Evolutionary conservation across 2,888 invertebrate genomes (phyloP).

Genomic region (Tipula helvola): DNA sequence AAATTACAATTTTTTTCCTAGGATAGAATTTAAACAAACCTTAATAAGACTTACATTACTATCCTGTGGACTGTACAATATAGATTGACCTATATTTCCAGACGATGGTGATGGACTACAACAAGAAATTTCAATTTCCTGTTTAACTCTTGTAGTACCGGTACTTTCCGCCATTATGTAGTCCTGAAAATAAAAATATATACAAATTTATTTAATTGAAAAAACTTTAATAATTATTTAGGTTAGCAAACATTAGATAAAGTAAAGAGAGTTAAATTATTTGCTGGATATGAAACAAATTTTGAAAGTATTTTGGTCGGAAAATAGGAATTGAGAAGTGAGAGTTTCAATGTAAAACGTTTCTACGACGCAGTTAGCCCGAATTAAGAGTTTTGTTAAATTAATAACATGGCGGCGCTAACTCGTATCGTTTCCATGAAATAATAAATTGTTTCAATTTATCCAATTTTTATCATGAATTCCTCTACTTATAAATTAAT

Average conservation of each 20-base stretch:
- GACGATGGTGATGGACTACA: conserved; percentile 21
- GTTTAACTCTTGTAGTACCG: conserved; percentile 17
- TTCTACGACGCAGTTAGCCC: neutral
- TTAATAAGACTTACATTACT: neutral
- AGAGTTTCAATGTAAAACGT: neutral
- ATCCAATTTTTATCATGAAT: no score
- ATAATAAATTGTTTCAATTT: no score
- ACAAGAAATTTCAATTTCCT: conserved; percentile 20
- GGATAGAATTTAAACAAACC: neutral
- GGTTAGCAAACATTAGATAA: no score
- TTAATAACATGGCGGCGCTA: no score
- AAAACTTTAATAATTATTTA: no score
- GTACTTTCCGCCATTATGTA: conserved; percentile 19
- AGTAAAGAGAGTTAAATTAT: no score
- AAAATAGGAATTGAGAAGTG: neutral
- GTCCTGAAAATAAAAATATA: conserved; percentile 15
- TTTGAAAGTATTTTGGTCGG: neutral
- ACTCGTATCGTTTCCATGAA: no score
- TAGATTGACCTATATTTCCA: conserved; percentile 17
- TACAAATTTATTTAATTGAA: no score
- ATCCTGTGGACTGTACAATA: conserved; percentile 15
- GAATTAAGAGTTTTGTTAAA: no score
- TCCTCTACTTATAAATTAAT: no score
- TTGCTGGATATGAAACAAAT: no score
- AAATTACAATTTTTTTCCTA: no score